Base-by-base conservation (phyloP, 2,797 vertebrate genomes). In the Chlorospingus semifuscus region DNA sequence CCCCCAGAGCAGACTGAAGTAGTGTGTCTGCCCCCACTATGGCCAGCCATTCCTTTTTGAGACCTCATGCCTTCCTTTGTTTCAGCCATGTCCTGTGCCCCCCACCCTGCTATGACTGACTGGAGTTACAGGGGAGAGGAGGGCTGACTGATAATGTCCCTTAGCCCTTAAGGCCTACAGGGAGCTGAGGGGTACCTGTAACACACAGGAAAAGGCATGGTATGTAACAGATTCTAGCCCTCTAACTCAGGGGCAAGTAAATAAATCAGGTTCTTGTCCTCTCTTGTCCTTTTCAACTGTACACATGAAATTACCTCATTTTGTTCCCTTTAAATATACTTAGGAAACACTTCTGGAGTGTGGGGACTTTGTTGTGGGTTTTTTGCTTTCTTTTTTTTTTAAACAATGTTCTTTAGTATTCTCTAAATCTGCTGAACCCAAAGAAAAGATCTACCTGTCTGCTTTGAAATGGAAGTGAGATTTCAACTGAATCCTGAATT, bases 401-500 rank as follows among this genome's bases (percentile, higher is more conserved):
- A 2, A 42, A 70, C 30, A 24, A 16, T 84, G 20, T 55, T 83
- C 11, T 69, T 53, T 49, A 70, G 12, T 53, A n/a, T 27, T 64
- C 9, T 72, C 84, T 36, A 64, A 32, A 65, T 74, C 21, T 90
- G 7, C 11, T 42, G 29, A 76, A 53, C 27, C 52, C 39, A 44
- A 83, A 68, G 32, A 53, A 64, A 82, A 77, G 5, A 53, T 13
- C 22, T 78, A n/a, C 13, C 15, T 52, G 1, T 50, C 39, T 91
- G 32, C 44, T 78, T 78, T 79, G 44, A 92, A 61, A 91, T 26
- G 7, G 21, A 86, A 78, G 14, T 83, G 53, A 81, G 34, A 85
- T 81, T 89, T 89, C 42, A 86, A 0, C 5, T 78, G 59, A 87
- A 87, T 92, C 18, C 13, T 86, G 29, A 84, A 60, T 11, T 86